A percentile compares a stretch with the other conserved stretches of the same genome.
phyloP scores from a whole-genome alignment of 2,797 vertebrate species.

The Phaenicophaeus curvirostris region DNA sequence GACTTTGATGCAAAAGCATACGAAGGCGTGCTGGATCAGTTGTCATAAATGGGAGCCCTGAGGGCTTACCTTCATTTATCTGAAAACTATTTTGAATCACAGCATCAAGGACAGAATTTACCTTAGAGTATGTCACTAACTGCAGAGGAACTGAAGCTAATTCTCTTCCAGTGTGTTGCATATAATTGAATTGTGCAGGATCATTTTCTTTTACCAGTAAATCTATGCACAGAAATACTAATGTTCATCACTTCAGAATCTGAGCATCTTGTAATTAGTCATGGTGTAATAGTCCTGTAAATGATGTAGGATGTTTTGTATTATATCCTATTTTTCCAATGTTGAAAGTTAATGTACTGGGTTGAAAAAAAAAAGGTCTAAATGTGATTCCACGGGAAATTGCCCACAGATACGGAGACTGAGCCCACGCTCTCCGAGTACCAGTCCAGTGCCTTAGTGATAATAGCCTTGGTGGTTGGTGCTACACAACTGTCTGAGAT shows the following conservation, averaged over 20 bases:
- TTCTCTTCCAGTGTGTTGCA: not conserved
- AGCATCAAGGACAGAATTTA: not conserved
- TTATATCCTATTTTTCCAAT: not conserved
- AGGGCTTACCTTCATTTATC: not conserved
- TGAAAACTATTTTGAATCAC: not conserved
- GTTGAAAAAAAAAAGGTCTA: not conserved
- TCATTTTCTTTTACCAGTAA: not conserved
- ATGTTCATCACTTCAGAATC: not conserved
- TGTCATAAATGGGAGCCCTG: not conserved
- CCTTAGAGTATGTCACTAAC: not conserved
- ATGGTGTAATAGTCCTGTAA: not conserved
- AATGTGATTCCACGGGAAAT: not conserved
- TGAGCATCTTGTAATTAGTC: not conserved
- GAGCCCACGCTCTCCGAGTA: not conserved
- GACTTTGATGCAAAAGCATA: not conserved
- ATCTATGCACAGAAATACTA: conserved; percentile 28
- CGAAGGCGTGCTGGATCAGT: not conserved
- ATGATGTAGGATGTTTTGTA: not conserved
- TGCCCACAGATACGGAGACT: not conserved
- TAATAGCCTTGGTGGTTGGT: conserved; percentile 17
- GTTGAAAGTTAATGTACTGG: not conserved
- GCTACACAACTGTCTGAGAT: not conserved
- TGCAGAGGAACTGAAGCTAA: not conserved
- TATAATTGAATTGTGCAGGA: not conserved
- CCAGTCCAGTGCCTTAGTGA: conserved; percentile 50